phyloP scores from a whole-genome alignment of 1,140 invertebrate genomes.

The Globodera ellingtonae region DNA sequence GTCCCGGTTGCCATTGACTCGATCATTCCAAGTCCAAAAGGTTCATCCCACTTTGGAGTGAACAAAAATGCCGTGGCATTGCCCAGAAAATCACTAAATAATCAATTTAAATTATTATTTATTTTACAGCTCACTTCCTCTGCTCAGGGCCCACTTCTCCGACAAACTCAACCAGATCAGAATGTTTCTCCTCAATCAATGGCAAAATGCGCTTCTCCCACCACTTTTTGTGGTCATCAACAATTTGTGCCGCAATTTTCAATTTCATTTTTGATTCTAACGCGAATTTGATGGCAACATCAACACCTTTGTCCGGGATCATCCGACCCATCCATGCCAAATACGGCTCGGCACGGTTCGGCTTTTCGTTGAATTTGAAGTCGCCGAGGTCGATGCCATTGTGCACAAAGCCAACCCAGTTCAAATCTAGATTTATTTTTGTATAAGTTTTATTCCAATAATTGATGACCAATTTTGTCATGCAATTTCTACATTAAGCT shows the following conservation, averaged over 20 bases:
- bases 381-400: conserved; percentile 17
- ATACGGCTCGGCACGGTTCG: conserved; percentile 16
- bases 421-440: background rate
- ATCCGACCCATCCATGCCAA: conserved; percentile 32
- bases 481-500: too few species aligned
- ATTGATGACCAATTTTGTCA: too few species aligned
- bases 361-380: conserved; percentile 20
- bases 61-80: conserved; percentile 34
- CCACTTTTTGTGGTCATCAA: conserved; percentile 7
- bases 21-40: conserved; percentile 36
- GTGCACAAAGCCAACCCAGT: conserved; percentile 23
- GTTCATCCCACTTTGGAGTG: conserved; percentile 38
- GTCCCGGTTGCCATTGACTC: conserved; percentile 36
- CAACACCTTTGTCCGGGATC: conserved; percentile 14
- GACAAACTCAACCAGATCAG: conserved; percentile 15
- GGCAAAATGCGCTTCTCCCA: conserved; percentile 12
- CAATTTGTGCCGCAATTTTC: conserved; percentile 31
- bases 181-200: conserved; percentile 10
- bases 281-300: conserved; percentile 28
- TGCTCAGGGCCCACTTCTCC: conserved; percentile 23
- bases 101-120: background rate
- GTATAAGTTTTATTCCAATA: too few species aligned
- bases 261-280: background rate
- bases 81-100: conserved; percentile 24
- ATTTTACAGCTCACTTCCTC: conserved; percentile 13